A percentile compares a stretch with the other conserved stretches of the same genome.
Conservation (phyloP, 2,113 vertebrate species). For the Eptesicus fuscus region DNA sequence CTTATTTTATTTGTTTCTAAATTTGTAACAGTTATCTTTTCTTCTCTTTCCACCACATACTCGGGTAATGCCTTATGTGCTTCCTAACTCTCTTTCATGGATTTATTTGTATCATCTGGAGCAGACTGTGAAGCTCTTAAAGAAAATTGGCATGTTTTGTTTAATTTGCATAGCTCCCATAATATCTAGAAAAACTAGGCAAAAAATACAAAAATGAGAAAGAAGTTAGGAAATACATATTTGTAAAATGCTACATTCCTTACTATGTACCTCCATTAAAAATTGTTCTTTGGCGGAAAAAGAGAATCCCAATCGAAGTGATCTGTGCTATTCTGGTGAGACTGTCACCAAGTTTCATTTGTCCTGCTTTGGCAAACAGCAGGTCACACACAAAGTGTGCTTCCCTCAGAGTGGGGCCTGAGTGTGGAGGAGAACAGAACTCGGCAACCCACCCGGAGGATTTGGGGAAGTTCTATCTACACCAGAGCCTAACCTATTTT, state of each 20-base stretch:
- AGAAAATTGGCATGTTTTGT: conserved; percentile 33
- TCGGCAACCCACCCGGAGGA: not conserved
- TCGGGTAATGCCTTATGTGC: not conserved
- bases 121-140: not conserved
- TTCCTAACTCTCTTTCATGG: not conserved
- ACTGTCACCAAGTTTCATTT: not conserved
- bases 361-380: not conserved
- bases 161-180: not conserved
- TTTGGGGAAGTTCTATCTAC: not conserved
- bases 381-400: not conserved
- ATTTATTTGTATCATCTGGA: not conserved
- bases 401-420: not conserved
- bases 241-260: not conserved
- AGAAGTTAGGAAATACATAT: not conserved
- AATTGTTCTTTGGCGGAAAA: not conserved
- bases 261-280: not conserved
- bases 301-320: not conserved
- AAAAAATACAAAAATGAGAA: not conserved
- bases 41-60: not conserved
- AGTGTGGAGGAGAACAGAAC: not conserved
- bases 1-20: conserved; percentile 22
- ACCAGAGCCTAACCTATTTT: not conserved
- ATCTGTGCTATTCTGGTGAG: not conserved
- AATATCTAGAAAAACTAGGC: not conserved
- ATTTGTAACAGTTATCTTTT: not conserved